A percentile compares a stretch with the other conserved stretches of the same genome.
These are phyloP conservation scores for Psephotus haematonotus DNA, from an alignment of 2,113 vertebrate genomes.

Conservation along the genomic window DNA sequence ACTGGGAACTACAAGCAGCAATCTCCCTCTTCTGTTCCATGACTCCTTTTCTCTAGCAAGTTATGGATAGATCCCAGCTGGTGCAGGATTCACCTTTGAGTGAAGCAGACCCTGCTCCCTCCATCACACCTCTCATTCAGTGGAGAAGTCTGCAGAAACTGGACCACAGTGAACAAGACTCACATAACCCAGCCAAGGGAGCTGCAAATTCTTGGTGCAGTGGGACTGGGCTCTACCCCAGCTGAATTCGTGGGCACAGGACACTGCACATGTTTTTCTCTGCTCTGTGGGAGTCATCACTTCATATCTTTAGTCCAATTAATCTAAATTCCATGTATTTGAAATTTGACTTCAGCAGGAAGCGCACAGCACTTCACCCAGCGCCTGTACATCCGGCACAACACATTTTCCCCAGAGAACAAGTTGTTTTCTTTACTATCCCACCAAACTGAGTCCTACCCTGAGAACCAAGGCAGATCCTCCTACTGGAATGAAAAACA, in stretches of 20 bases:
- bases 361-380: background rate
- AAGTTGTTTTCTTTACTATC: background rate
- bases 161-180: background rate
- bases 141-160: background rate
- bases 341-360: background rate
- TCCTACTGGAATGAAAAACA: constrained; percentile 59
- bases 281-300: background rate
- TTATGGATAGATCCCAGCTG: background rate
- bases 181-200: background rate
- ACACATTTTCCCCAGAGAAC: constrained; percentile 30
- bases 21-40: background rate
- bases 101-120: background rate
- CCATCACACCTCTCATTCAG: background rate
- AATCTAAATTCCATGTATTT: background rate
- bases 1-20: background rate
- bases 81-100: background rate
- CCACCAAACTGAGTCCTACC: background rate
- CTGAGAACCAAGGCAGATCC: constrained; percentile 44
- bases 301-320: background rate
- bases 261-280: background rate
- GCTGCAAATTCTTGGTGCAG: background rate
- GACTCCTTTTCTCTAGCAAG: background rate
- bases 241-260: background rate
- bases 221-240: background rate
- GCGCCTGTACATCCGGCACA: background rate